Base-by-base conservation (phyloP, 2,113 vertebrate genomes). In the Centrocercus urophasianus region DNA sequence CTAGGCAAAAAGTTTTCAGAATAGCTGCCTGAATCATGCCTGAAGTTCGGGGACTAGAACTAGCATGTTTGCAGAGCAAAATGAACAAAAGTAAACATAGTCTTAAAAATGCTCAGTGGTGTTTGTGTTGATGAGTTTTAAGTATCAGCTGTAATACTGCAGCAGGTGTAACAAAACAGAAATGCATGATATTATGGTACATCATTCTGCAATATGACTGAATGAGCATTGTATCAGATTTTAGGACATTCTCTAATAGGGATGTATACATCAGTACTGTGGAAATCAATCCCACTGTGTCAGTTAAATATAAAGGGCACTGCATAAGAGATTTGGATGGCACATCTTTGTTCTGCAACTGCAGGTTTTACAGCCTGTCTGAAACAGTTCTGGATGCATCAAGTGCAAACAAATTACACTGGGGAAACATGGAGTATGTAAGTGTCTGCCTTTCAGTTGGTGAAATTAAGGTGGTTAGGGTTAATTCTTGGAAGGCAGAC, bases 221-320 rank as follows among this genome's bases (percentile, higher is more conserved):
- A 57, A 52, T n/a, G 56, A 72, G 59, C 16, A 19, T 6, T 10
- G 48, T n/a, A 32, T 54, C 20, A 50, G 34, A n/a, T 54, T 67
- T 80, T 45, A 19, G 54, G 74, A 38, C 30, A 47, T 75, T 56
- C 38, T 70, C 27, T n/a, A 27, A 10, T 24, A 18, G 21, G 18
- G 9, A 30, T 56, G 8, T 15, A 11, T 8, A 15, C 36, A 34
- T 61, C 47, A n/a, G 21, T 57, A 10, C 38, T 47, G 36, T 18
- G 65, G 73, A 15, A 77, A 17, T 30, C 27, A 6, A 13, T 74
- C 13, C 36, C 11, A 2, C 15, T 0, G 0, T 8, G 24, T 2
- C 57, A 20, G 48, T 54, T 64, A 34, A 48, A 18, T 50, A 50
- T 18, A 0, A 3, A 6, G 24, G 43, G 18, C 67, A 11, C 10